phyloP scores from a whole-genome alignment of 2,797 vertebrate species.

The Mormyrus proboscirostris region DNA sequence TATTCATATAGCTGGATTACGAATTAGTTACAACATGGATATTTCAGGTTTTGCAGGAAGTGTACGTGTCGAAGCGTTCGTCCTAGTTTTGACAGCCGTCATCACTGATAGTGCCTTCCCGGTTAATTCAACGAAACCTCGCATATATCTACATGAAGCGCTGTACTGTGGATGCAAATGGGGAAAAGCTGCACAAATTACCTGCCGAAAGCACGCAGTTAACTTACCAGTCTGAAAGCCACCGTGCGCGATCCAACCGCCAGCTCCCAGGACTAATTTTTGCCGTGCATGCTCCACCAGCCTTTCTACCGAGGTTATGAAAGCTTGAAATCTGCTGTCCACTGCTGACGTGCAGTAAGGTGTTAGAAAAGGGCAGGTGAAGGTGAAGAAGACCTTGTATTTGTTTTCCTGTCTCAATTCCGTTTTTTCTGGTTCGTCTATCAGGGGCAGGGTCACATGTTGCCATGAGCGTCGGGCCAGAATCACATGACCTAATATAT shows the following conservation, averaged over 20 bases:
- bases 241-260: neutral
- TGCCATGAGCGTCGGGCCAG: neutral
- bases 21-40: neutral
- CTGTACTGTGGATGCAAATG: neutral
- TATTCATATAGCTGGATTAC: neutral
- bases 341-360: neutral
- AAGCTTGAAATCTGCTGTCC: neutral
- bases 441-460: neutral
- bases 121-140: neutral
- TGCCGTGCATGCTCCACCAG: neutral
- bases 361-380: neutral
- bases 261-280: neutral
- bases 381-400: neutral
- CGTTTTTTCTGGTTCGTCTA: neutral
- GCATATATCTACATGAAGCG: neutral
- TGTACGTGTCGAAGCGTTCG: neutral
- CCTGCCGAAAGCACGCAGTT: neutral
- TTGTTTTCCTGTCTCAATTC: neutral
- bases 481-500: neutral
- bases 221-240: conserved; percentile 3
- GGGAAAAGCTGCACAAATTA: neutral
- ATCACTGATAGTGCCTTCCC: neutral
- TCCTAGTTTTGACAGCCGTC: neutral
- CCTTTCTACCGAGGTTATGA: neutral
- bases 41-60: neutral